Evolutionary conservation across 2,113 vertebrate genomes (phyloP).

Genomic region (Prunella himalayana): DNA sequence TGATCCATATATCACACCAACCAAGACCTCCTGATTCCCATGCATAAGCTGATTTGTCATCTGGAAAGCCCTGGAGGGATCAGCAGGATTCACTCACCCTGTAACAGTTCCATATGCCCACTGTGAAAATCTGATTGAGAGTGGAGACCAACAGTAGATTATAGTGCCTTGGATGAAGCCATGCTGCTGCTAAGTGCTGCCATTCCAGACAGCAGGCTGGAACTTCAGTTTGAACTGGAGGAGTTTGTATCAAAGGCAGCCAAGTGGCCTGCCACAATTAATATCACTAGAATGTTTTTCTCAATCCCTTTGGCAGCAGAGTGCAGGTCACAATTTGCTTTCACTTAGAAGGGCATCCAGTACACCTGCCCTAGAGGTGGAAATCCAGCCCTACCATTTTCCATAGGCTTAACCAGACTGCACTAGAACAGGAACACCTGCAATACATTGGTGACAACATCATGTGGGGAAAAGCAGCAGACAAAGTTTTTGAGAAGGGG

Average conservation of each 20-base stretch:
- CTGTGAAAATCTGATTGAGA: not conserved
- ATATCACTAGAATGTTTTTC: not conserved
- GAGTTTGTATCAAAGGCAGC: not conserved
- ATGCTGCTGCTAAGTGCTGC: not conserved
- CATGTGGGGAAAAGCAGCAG: not conserved
- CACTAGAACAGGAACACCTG: not conserved
- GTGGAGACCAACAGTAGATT: not conserved
- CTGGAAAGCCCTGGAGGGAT: not conserved
- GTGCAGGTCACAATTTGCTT: not conserved
- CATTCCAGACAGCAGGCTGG: not conserved
- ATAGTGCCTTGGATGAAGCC: not conserved
- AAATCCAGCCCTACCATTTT: not conserved
- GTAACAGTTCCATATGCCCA: not conserved
- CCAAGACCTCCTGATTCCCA: not conserved
- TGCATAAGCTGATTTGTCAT: not conserved
- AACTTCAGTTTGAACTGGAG: not conserved
- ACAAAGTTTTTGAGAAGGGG: not conserved
- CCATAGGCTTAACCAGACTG: not conserved
- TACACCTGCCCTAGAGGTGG: not conserved
- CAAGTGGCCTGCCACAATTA: not conserved
- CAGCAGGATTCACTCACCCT: not conserved
- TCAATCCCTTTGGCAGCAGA: not conserved
- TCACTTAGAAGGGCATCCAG: not conserved
- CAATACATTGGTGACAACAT: not conserved
- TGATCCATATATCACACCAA: not conserved